These are phyloP conservation scores for Thaumetopoea pityocampa DNA, from an alignment of 1,140 invertebrate species.

Conservation along the genomic window DNA sequence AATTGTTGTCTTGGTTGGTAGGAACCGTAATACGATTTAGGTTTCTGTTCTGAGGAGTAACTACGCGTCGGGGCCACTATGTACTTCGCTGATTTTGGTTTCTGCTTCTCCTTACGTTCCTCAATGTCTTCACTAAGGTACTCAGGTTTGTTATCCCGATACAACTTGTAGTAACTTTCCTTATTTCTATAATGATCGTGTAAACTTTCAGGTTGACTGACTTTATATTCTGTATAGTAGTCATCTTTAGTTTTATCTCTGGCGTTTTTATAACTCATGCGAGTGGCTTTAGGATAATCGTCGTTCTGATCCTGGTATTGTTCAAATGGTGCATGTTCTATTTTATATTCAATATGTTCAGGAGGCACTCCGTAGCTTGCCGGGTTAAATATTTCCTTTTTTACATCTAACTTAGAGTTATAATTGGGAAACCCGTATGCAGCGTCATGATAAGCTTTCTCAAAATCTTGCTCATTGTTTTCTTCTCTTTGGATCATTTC, in stretches of 20 bases:
- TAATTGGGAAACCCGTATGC: constrained; percentile 62
- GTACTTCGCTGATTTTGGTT: constrained; percentile 39
- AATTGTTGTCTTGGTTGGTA: constrained; percentile 34
- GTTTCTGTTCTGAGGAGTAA: constrained; percentile 24
- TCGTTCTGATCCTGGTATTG: constrained; percentile 52
- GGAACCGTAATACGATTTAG: constrained; percentile 28
- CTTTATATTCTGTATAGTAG: constrained; percentile 55
- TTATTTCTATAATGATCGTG: constrained; percentile 45
- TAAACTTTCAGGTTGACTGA: constrained; percentile 48
- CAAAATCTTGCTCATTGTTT: constrained; percentile 68
- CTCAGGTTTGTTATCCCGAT: constrained; percentile 45
- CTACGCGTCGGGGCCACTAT: constrained; percentile 24
- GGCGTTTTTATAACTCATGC: constrained; percentile 49
- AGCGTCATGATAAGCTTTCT: constrained; percentile 64
- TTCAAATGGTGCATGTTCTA: constrained; percentile 46
- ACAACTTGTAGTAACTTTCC: constrained; percentile 54
- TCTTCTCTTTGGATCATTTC: constrained; percentile 49
- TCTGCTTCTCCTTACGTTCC: constrained; percentile 35
- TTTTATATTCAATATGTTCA: constrained; percentile 38
- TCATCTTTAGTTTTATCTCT: constrained; percentile 55
- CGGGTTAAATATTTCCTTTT: constrained; percentile 62
- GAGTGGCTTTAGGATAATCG: constrained; percentile 44
- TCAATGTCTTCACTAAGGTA: constrained; percentile 29
- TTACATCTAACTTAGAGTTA: constrained; percentile 34
- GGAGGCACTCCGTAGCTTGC: constrained; percentile 42